A percentile compares a stretch with the other conserved stretches of the same genome.
These are phyloP conservation scores for Pediacus dermestoides DNA, from an alignment of 2,888 invertebrate genomes.

Conservation along the genomic window DNA sequence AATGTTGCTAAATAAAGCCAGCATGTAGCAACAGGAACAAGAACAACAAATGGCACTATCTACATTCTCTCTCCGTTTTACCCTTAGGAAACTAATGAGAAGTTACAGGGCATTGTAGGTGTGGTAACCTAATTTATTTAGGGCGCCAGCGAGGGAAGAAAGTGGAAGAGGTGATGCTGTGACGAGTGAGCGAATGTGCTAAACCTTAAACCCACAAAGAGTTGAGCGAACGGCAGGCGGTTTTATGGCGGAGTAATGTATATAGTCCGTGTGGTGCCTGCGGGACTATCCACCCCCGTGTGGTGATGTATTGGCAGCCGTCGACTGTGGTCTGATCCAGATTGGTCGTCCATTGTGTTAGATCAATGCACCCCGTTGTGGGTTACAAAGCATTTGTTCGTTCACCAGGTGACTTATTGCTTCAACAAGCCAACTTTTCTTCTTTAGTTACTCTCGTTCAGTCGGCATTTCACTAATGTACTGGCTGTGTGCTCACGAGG, in stretches of 20 bases:
- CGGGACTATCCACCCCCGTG: conserved; percentile 13
- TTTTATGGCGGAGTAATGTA: too few species aligned
- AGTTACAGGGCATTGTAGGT: too few species aligned
- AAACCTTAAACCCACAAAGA: too few species aligned
- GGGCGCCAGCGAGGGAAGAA: background rate
- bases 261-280: too few species aligned
- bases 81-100: background rate
- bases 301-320: conserved; percentile 30
- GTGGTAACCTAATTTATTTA: conserved; percentile 1
- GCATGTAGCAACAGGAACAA: too few species aligned
- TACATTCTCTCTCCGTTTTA: too few species aligned
- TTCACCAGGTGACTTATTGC: conserved; percentile 6
- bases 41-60: conserved; percentile 1
- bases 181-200: too few species aligned
- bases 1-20: too few species aligned
- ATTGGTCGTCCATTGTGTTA: conserved; percentile 43
- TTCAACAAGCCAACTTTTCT: conserved; percentile 5
- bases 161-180: background rate
- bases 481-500: too few species aligned
- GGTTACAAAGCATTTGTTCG: conserved; percentile 9
- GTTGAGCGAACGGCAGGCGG: too few species aligned
- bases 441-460: too few species aligned
- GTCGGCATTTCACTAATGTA: conserved; percentile 8
- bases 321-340: conserved; percentile 36
- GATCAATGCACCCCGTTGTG: conserved; percentile 36